Percentiles rank a stretch among this genome's conserved stretches.
These are phyloP conservation scores for Pachyseris speciosa DNA, from an alignment of 64 coral and sea anemone genomes.

Conservation along the genomic window DNA sequence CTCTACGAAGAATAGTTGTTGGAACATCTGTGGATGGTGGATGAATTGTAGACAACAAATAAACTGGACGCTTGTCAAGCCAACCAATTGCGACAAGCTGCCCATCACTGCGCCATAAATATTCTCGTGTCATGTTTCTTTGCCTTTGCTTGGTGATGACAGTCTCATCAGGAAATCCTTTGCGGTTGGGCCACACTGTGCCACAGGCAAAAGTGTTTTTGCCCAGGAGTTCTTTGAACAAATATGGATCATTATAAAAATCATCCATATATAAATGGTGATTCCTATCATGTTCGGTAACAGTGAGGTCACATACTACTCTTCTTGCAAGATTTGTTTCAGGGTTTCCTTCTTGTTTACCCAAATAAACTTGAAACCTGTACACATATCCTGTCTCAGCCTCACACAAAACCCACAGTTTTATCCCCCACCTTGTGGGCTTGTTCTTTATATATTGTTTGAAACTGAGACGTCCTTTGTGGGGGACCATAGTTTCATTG, in stretches of 20 bases:
- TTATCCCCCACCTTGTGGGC: constrained; percentile 78
- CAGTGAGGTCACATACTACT: constrained; percentile 61
- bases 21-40: constrained; percentile 2
- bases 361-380: constrained; percentile 77
- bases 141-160: constrained; percentile 50
- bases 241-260: constrained; percentile 65
- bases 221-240: constrained; percentile 61
- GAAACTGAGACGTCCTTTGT: constrained; percentile 63
- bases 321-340: constrained; percentile 51
- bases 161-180: constrained; percentile 46
- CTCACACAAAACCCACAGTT: constrained; percentile 72
- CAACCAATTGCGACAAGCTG: constrained; percentile 14
- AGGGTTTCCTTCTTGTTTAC: constrained; percentile 59
- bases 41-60: constrained; percentile 9
- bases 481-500: constrained; percentile 71
- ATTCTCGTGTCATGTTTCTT: constrained; percentile 49
- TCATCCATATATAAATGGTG: constrained; percentile 81
- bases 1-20: constrained; percentile 33
- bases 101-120: constrained; percentile 19
- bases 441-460: constrained; percentile 80
- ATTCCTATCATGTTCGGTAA: constrained; percentile 39
- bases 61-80: background rate
- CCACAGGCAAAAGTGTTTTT: constrained; percentile 51
- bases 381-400: constrained; percentile 68
- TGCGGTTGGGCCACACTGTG: constrained; percentile 47